Base-by-base conservation (phyloP, 2,797 vertebrate genomes). In the Poecilia wingei region DNA sequence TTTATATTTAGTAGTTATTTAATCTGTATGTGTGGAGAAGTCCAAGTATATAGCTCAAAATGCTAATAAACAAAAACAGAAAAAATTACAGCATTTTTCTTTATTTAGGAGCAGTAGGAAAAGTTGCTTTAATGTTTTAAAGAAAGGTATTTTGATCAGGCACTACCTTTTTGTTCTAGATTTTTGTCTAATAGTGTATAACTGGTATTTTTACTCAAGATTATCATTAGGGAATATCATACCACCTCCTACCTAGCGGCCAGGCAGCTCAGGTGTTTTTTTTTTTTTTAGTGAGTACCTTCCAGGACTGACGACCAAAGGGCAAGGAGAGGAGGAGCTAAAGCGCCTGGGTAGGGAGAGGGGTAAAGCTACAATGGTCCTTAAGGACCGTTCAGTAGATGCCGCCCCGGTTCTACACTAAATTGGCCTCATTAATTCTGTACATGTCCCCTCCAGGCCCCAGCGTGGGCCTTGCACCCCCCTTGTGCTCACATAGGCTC, bases 351-450 rank as follows among this genome's bases (percentile, higher is more conserved):
- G 61, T 61, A 43, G 22, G 72, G 59, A 73, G 47, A 53, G 33
- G 70, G 75, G 79, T 77, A 87, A 83, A 87, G 82, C 87, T 87
- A 82, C 83, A 79, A 14, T 55, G 72, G 87, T 91, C 91, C 88
- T 91, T 85, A 76, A 93, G 90, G 91, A 92, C 80, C 87, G 88
- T 89, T 89, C 84, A 84, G 87, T 83, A 85, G 90, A 90, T 84
- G 75, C 89, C 88, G 90, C 86, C 72, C 88, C 86, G 77, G 84
- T 88, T 88, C 87, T 82, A 82, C 83, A 82, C 82, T 89, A 94
- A 94, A 94, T 92, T 94, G 91, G 85, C 87, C 89, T 94, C 89
- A 92, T 94, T 95, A 94, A 95, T 94, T 94, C 93, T 88, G 79
- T 68, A 55, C 79, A 4, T 90, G 88, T 93, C 91, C 87, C 86